Base-by-base conservation (phyloP, 1,140 invertebrate species). In the Halictus rubicundus region DNA sequence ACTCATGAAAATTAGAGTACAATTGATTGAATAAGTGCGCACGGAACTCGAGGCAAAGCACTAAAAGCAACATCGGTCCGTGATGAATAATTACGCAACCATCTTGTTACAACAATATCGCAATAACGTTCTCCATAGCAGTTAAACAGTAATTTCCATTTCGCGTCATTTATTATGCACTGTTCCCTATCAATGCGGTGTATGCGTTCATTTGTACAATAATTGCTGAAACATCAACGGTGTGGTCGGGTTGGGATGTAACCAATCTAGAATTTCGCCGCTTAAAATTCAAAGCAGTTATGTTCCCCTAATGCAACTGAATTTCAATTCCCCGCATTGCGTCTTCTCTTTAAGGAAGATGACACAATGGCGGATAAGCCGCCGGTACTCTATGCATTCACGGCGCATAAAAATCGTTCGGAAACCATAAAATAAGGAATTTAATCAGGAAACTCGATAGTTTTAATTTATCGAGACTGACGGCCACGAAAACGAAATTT, bases 61-160 rank as follows among this genome's bases (percentile, higher is more conserved):
- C 52, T 60, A 25, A 76, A 68, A 65, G 65, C 21, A 68, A 46
- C 21, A 57, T 46, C 19, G 39, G 21, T 23, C 39, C 21, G 23
- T 25, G 52, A 76, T 76, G 65, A 76, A 76, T 76, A 76, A 76
- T 76, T 76, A 68, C 39, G 5, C 25, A 46, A 60, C 65, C 54
- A 37, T 76, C 74, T 76, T 52, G 74, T 76, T 61, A 59, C 57
- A 49, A 77, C 66, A 70, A 49, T 77, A 61, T 77, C 57, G 64
- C 42, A 49, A 69, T 49, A 70, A 61, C 66, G 57, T 70, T 61
- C 52, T 61, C 32, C 21, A 42, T 61, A 46, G 23, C 65, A 59
- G 42, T 70, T 70, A 70, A 77, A 77, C 42, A 77, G 66, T 49
- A 77, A 77, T 77, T 77, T 70, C 39, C 42, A 59, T 77, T 70